Conservation (phyloP, 2,888 invertebrate species). For the Fragum fragum region DNA sequence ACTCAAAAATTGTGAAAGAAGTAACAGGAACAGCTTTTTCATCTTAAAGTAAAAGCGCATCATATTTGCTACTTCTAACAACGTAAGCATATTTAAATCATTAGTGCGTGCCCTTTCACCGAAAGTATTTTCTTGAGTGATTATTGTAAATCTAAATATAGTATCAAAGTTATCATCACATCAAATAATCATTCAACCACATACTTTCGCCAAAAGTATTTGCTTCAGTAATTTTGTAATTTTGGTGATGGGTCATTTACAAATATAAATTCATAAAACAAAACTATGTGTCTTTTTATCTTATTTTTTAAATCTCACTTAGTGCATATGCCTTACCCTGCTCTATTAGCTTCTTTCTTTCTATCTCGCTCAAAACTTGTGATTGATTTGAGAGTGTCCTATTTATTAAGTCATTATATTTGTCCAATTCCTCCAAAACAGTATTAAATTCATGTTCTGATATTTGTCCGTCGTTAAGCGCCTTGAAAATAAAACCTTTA, state of each 20-base stretch:
- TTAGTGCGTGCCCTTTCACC: conserved; percentile 3
- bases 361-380: not conserved
- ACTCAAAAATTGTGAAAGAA: not conserved
- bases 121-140: not conserved
- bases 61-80: not conserved
- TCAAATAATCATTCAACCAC: too few species aligned
- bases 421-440: conserved; percentile 23
- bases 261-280: not conserved
- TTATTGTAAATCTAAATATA: not conserved
- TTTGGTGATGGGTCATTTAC: conserved; percentile 4
- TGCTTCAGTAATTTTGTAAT: not conserved
- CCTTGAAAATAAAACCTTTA: conserved; percentile 42
- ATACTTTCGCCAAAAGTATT: not conserved
- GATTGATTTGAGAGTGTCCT: conserved; percentile 19
- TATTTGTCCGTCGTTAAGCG: conserved; percentile 41
- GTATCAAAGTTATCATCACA: not conserved
- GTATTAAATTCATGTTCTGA: conserved; percentile 24
- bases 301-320: not conserved
- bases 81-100: not conserved
- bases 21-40: not conserved
- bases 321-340: conserved; percentile 18
- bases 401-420: conserved; percentile 28
- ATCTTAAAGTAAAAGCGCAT: not conserved
- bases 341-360: conserved; percentile 30
- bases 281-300: conserved; percentile 6